Evolutionary conservation across 37 sponge, comb jelly and placozoan genomes (phyloP), one percentile per base, ranked within the genome.

Genomic region (Theonella swinhoei): DNA sequence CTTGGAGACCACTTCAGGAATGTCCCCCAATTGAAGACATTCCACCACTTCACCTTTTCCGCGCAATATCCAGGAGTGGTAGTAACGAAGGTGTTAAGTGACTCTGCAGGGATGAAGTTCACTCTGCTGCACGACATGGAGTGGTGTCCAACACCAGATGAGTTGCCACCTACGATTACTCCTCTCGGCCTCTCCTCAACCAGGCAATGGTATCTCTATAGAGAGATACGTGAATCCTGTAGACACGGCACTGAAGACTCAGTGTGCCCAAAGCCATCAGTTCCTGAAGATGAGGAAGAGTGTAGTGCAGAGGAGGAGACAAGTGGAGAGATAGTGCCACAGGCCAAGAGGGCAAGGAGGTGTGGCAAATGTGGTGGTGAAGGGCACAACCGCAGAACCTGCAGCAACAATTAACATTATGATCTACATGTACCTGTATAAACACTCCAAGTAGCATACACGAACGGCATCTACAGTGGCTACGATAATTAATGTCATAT

Each of bases 211-310:
- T 72, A 72, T 37, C 73, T 72, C 7, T 32, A 72, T 32, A 36
- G 36, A 72, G 4, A 72, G 38, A 72, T 72, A 38, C 31, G 73
- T 7, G 73, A 72, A 17, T 72, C 4, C 37, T 72, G 73, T 32
- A 31, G 37, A 19, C 37, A 72, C 4, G 36, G 36, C 14, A 33
- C 36, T 11, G 24, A 32, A 32, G 73, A 72, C 31, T 7, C 8
- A 14, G 73, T 72, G 14, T 72, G 73, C 37, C 73, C 73, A 24
- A 25, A 42, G 59, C 77, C 77, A 76, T 76, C 77, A 8, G n/a
- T n/a, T 23, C 5, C 7, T 9, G 68, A 66, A 47, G 54, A 47
- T 7, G 14, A 14, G 54, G 54, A 17, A 47, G 68, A 66, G 17
- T 9, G 17, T 24, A 29, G 7, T 8, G 7, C 7, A 66, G 68